Base-by-base conservation (phyloP, 2,888 invertebrate species). In the Eurytoma californica region DNA sequence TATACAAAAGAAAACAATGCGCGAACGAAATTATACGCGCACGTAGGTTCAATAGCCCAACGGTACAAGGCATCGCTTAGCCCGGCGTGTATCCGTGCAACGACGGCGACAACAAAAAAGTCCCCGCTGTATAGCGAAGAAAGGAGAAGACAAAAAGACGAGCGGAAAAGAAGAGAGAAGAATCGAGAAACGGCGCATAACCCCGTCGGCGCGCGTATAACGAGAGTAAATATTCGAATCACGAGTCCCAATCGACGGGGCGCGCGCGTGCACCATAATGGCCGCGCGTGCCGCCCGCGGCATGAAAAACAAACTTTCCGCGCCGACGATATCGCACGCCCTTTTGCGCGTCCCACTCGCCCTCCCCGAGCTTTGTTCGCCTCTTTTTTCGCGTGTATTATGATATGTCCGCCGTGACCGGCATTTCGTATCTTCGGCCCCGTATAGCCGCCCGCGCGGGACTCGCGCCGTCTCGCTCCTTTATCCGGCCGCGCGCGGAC, bases 281-380 rank as follows among this genome's bases (percentile, higher is more conserved):
- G 61, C 47, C 14, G 53, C 53, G 67, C 28, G 53, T 20, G 69
- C 47, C 55, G 61, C 58, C 51, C 24, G 66, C 47, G 24, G 58
- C 70, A 66, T 9, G 66, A 72, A 72, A 77, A 77, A 72, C 66
- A 72, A 65, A 77, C 72, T 77, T 77, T 72, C 77, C 14, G 24
- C 24, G 30, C 28, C 2, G 5, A 14, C 58, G 24, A 3, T 60
- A 60, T 3, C 24, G 24, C 53, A 57, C 69, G 72, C 60, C 53
- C 77, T 66, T 77, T 72, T 60, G 28, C 51, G 12, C n/a, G 39
- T 61, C 18, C 61, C 69, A n/a, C 57, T 18, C 55, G 55, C 65
- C 30, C 18, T 16, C 20, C n/a, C 49, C 58, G 24, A 13, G 55
- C 77, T 72, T 77, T 70, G 66, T 77, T 65, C 70, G 49, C 63